Conservation (phyloP, 1,140 invertebrate genomes). For the Cryptotermes secundus region DNA sequence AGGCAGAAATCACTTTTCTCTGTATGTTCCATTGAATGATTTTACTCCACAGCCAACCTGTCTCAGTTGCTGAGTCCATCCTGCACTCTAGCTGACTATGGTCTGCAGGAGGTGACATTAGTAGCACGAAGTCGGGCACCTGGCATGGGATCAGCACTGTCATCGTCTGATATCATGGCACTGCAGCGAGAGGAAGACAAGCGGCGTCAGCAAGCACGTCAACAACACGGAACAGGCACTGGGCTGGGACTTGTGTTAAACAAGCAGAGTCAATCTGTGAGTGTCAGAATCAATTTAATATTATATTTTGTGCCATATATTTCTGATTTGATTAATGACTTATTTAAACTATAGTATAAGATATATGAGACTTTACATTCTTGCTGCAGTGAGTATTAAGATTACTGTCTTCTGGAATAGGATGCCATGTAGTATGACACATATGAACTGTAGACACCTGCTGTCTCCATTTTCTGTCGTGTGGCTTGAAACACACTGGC, state of each 20-base stretch:
- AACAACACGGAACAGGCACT: conserved; percentile 36
- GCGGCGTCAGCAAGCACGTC: conserved; percentile 51
- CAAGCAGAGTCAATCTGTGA: conserved; percentile 46
- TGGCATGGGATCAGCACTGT: conserved; percentile 53
- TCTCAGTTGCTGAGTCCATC: conserved; percentile 59
- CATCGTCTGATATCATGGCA: conserved; percentile 63
- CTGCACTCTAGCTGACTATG: conserved; percentile 62
- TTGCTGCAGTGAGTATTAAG: no score
- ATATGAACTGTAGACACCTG: no score
- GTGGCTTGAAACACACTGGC: no score
- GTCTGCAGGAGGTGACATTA: conserved; percentile 64
- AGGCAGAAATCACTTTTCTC: not conserved
- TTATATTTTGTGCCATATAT: no score
- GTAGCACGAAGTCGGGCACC: conserved; percentile 55
- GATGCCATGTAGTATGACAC: no score
- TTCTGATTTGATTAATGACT: no score
- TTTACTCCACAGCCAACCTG: conserved; percentile 55
- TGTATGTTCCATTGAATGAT: not conserved
- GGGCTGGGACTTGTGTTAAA: conserved; percentile 57
- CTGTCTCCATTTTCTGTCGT: no score
- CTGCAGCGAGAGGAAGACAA: conserved; percentile 59
- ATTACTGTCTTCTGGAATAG: no score
- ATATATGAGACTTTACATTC: no score
- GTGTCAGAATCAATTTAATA: conserved; percentile 28
- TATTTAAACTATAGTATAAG: no score